Base-by-base conservation (phyloP, 2,888 invertebrate genomes). In the Eutolmus rufibarbis region DNA sequence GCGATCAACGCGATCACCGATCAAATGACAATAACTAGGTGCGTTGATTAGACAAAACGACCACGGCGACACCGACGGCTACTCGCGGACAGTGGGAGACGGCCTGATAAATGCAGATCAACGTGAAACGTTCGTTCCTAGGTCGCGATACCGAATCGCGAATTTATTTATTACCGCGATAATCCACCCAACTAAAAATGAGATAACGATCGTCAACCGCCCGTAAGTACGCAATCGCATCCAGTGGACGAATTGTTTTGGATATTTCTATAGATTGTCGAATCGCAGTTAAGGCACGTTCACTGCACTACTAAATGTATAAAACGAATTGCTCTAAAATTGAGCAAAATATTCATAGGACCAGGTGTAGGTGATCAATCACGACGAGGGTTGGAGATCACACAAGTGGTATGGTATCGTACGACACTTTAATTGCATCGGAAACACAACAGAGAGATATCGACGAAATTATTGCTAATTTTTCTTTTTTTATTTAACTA, bases 21-120 rank as follows among this genome's bases (percentile, higher is more conserved):
- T 77, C 77, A 46, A 77, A 86, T 56, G 82, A 66, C 66, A 84
- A 66, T 84, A 79, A 79, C 79, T 79, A 79, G 79, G 79, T 79
- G 79, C 79, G 51, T 34, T 46, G 66, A 66, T 66, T 66, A 66
- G 66, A 66, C 66, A 28, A 2, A 66, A 66, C 66, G 66, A 66
- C 12, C 0, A 66, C 28, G 23, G 43, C 43, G 43, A 46, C 43
- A 46, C 1, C 43, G 43, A 12, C 23, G 19, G 28, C 12, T 66
- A 19, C 12, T 28, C 7, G 4, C 66, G 12, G 23, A 23, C 66
- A 5, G 66, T 66, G 66, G 66, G 66, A 23, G 66, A 12, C 66
- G 66, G 66, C 66, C 12, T 66, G 66, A 66, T 23, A 66, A 56
- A 4, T n/a, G 57, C 57, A 57, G 66, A 82, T 82, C 57, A 56